These are phyloP conservation scores for Colius striatus DNA, from an alignment of 2,113 vertebrate genomes.

Conservation along the genomic window DNA sequence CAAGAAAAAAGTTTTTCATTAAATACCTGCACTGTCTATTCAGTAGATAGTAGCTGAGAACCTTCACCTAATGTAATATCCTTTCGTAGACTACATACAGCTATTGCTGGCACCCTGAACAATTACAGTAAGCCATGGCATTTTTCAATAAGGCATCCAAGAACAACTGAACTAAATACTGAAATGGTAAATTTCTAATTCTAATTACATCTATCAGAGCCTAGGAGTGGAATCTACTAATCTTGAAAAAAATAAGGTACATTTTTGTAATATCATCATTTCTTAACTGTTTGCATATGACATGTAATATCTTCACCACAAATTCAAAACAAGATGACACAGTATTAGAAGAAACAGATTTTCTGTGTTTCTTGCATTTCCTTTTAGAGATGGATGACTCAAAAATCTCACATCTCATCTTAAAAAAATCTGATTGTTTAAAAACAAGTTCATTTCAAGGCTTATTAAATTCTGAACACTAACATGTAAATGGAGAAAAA, in stretches of 20 bases:
- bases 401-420: neutral
- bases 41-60: neutral
- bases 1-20: conserved; percentile 39
- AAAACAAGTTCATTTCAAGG: neutral
- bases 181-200: neutral
- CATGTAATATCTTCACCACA: neutral
- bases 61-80: neutral
- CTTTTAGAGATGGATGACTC: neutral
- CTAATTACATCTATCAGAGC: neutral
- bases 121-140: neutral
- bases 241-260: neutral
- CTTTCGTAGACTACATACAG: neutral
- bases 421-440: neutral
- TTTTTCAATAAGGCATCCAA: neutral
- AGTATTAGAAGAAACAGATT: neutral
- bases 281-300: neutral
- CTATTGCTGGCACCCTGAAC: neutral
- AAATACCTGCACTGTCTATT: neutral
- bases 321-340: neutral
- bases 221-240: neutral
- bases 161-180: neutral
- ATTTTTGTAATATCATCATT: neutral
- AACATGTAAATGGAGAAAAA: neutral
- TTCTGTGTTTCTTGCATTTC: neutral
- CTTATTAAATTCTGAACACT: neutral